Evolutionary conservation across 2,888 invertebrate genomes (phyloP), one percentile per base, ranked within the genome.

Genomic region (Diploptera punctata): DNA sequence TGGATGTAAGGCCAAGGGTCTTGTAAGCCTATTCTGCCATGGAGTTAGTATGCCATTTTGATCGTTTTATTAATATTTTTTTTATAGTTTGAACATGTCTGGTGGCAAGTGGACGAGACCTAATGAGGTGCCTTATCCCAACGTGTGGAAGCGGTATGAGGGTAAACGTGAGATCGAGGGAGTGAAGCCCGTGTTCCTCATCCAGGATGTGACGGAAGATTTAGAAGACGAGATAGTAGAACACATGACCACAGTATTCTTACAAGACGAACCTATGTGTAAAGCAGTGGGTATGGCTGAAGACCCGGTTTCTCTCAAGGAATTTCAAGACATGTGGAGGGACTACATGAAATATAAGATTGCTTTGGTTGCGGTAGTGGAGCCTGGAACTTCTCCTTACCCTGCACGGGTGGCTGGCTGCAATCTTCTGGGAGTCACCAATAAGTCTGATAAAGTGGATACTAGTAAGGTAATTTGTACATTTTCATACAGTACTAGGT

Each of bases 191-290:
- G 84, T 84, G 78, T 87, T 84, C 74, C 84, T 85, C 7, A 79
- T 88, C 70, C 87, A 87, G 76, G 87, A 87, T 75, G 79, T 86
- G 13, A 84, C 86, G 0, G 82, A 82, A 1, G 86, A 87, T 10
- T 78, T 83, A 77, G 77, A 79, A 67, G 83, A 84, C 1, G 79
- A 80, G 0, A 83, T 85, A 0, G 75, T 86, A 1, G 79, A 83
- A 0, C 79, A 85, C 74, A 81, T 88, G 77, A 77, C 79, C 0
- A 80, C 78, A 1, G 80, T 85, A 75, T 88, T 87, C 77, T 82
- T 83, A 0, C 79, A 79, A n/a, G 86, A 74, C 43, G 74, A 74
- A 44, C 69, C 72, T 1, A 52, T 72, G 38, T 72, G 72, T 33
- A 19, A 16, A 18, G n/a, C 71, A 2, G 16, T 67, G 16, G n/a